These are phyloP conservation scores for Triplophysa tibetana DNA, from an alignment of 2,113 vertebrate genomes.

Conservation along the genomic window DNA sequence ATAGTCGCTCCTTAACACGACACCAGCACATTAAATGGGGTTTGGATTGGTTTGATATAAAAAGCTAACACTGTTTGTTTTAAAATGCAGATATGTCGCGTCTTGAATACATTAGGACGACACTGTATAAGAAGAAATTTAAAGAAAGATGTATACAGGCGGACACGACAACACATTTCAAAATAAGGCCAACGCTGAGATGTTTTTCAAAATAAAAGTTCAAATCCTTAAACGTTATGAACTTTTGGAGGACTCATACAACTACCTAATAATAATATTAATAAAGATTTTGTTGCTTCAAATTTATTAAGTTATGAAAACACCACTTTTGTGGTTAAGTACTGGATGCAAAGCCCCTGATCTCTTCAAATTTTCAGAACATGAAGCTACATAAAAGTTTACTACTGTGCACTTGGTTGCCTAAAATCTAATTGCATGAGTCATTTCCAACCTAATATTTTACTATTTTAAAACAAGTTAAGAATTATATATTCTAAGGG, in stretches of 20 bases:
- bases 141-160: constrained; percentile 1
- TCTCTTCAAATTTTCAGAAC: too few relatives aligned
- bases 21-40: not conserved
- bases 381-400: too few relatives aligned
- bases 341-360: too few relatives aligned
- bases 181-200: not conserved
- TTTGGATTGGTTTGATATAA: not conserved
- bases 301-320: too few relatives aligned
- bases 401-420: too few relatives aligned
- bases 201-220: constrained; percentile 45
- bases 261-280: not conserved
- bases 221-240: not conserved
- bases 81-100: too few relatives aligned
- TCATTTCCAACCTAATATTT: too few relatives aligned
- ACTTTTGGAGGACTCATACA: not conserved
- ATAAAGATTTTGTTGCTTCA: too few relatives aligned
- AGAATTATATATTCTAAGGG: too few relatives aligned
- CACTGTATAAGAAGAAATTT: not conserved
- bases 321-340: too few relatives aligned
- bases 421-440: too few relatives aligned
- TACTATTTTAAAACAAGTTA: too few relatives aligned
- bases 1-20: not conserved
- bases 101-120: not conserved
- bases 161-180: not conserved
- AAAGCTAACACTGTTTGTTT: not conserved